Evolutionary conservation across 2,113 vertebrate species (phyloP).

Genomic region (Brachyistius frenatus): DNA sequence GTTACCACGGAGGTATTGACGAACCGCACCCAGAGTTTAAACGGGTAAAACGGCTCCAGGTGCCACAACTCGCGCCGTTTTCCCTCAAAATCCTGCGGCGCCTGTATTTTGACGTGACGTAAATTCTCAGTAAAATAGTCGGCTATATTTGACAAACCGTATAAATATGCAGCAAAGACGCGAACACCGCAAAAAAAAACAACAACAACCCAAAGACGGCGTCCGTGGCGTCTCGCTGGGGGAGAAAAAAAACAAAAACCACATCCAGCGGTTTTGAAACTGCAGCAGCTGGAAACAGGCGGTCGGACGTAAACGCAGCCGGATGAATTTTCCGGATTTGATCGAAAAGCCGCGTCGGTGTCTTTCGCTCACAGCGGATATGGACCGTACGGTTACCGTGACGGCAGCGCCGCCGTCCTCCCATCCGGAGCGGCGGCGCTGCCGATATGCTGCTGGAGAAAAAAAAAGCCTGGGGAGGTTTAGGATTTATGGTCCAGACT

Average conservation of each 20-base stretch:
- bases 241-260: not conserved
- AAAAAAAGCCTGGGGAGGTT: not conserved
- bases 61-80: constrained; percentile 22
- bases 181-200: constrained; percentile 17
- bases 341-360: constrained; percentile 6
- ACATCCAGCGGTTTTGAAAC: constrained; percentile 22
- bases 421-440: not conserved
- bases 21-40: constrained; percentile 10
- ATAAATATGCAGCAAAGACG: constrained; percentile 41
- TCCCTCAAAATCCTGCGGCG: constrained; percentile 4
- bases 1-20: not conserved
- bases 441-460: not conserved
- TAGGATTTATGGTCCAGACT: no score
- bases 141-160: constrained; percentile 18
- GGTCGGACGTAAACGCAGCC: not conserved
- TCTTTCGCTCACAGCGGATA: constrained; percentile 59
- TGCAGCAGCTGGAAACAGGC: constrained; percentile 14
- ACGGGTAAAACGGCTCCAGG: constrained; percentile 17
- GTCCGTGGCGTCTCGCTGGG: constrained; percentile 17
- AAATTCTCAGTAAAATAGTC: constrained; percentile 42
- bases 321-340: constrained; percentile 11
- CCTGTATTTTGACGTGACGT: not conserved
- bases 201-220: constrained; percentile 5
- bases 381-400: constrained; percentile 24
- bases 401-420: not conserved